Base-by-base conservation (phyloP, 2,797 vertebrate genomes). In the Trachops cirrhosus region DNA sequence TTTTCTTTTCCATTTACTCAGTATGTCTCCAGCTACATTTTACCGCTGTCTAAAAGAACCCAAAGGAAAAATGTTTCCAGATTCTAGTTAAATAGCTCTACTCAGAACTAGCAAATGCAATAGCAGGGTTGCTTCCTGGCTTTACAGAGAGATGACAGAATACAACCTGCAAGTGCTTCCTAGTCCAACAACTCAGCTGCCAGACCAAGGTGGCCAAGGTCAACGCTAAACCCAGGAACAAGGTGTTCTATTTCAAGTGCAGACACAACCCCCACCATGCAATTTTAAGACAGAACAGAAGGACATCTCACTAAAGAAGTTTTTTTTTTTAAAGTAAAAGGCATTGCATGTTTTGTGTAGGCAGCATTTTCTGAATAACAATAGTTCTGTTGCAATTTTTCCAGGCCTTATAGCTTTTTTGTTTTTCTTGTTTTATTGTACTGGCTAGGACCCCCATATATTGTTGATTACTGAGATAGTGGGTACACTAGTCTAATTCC, bases 21-120 rank as follows among this genome's bases (percentile, higher is more conserved):
- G n/a, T 86, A 18, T 91, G 70, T 87, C 92, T 96, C 89, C 92
- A 93, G 62, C 64, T 79, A 71, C 84, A 83, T 95, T 94, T 97
- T 92, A 94, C 85, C 90, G 85, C 86, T 97, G 71, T 88, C 93
- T 93, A 68, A 90, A 67, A 92, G 73, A 91, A 48, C 68, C 94
- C 89, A 91, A 46, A 18, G 54, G 93, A 86, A 88, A 85, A 96
- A 94, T 83, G 74, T 94, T 95, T 94, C 87, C 96, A 95, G 88
- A 94, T 94, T 96, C 74, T 44, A 94, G 80, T 52, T 62, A 91
- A 94, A 91, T 46, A 86, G 83, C 71, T 87, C 82, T 70, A 86
- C 67, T 68, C 70, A 96, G 48, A 93, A 94, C 52, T 18, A 91
- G 68, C 84, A 89, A 95, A 95, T 41, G 29, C 75, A 90, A 86